These are phyloP conservation scores for Sipha maydis DNA, from an alignment of 2,888 invertebrate genomes.

Conservation along the genomic window DNA sequence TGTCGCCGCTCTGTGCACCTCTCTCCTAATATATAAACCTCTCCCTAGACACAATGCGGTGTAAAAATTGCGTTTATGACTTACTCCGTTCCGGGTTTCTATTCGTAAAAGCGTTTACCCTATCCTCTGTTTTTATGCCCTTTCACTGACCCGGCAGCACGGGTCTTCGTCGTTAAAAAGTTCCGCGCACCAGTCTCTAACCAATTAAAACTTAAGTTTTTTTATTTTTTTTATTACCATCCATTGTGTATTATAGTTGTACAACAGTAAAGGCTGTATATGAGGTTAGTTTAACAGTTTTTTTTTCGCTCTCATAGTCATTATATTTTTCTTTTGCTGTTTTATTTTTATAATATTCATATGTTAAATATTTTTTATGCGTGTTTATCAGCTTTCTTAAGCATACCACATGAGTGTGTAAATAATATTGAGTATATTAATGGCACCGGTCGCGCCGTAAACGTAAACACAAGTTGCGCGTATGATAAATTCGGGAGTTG, in stretches of 20 bases:
- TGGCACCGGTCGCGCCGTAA: too few species aligned
- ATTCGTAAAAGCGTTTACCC: background rate
- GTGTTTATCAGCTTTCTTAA: too few species aligned
- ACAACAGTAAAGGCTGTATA: background rate
- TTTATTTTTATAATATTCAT: background rate
- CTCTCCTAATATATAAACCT: background rate
- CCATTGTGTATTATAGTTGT: background rate
- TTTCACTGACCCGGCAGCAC: background rate
- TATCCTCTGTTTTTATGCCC: background rate
- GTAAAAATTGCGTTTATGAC: conserved; percentile 30
- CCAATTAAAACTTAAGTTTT: conserved; percentile 46
- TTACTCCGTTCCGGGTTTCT: background rate
- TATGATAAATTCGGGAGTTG: too few species aligned
- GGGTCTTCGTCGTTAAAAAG: conserved; percentile 25
- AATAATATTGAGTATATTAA: too few species aligned
- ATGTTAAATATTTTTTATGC: background rate
- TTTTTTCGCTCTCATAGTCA: background rate
- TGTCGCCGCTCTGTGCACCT: background rate
- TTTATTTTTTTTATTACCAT: conserved; percentile 8
- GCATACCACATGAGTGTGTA: too few species aligned
- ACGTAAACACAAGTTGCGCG: too few species aligned
- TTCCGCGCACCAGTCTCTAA: background rate
- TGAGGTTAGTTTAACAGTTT: background rate
- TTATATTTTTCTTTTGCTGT: background rate
- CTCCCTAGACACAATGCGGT: background rate